Conservation (phyloP, 2,888 invertebrate species). For the Pherbina coryleti region DNA sequence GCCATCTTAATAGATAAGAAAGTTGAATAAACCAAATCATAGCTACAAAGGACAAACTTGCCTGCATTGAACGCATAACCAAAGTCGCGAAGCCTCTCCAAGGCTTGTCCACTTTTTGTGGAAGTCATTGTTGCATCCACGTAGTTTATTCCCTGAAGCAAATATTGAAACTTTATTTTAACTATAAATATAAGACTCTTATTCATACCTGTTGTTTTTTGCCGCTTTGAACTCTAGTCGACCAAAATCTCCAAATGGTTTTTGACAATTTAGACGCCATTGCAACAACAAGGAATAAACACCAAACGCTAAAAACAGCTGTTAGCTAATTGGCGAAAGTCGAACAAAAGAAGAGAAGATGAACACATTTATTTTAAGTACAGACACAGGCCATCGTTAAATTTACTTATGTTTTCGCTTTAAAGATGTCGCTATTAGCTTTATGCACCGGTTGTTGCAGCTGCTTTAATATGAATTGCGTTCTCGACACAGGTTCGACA, state of each 20-base stretch:
- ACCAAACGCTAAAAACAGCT: not conserved
- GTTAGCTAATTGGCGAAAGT: not conserved
- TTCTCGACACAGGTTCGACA: not conserved
- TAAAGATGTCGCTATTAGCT: not conserved
- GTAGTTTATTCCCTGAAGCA: not conserved
- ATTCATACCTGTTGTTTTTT: not conserved
- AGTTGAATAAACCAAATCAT: not conserved
- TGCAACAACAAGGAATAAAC: not conserved
- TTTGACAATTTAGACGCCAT: conserved; percentile 33
- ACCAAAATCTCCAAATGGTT: conserved; percentile 13
- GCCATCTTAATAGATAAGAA: conserved; percentile 71
- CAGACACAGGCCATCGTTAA: not conserved
- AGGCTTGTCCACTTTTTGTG: conserved; percentile 48
- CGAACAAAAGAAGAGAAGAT: not conserved
- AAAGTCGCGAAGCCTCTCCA: conserved; percentile 49
- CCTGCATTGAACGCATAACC: conserved; percentile 62
- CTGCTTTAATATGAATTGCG: not conserved
- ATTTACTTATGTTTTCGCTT: not conserved
- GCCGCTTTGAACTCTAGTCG: not conserved
- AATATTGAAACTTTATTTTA: not conserved
- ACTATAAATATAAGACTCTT: not conserved
- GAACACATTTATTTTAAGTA: not conserved
- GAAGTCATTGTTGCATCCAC: conserved; percentile 37
- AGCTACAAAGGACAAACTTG: conserved; percentile 26
- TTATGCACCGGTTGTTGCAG: not conserved